Conservation (phyloP, 2,888 invertebrate genomes). For the Apomyelois bistriatella region DNA sequence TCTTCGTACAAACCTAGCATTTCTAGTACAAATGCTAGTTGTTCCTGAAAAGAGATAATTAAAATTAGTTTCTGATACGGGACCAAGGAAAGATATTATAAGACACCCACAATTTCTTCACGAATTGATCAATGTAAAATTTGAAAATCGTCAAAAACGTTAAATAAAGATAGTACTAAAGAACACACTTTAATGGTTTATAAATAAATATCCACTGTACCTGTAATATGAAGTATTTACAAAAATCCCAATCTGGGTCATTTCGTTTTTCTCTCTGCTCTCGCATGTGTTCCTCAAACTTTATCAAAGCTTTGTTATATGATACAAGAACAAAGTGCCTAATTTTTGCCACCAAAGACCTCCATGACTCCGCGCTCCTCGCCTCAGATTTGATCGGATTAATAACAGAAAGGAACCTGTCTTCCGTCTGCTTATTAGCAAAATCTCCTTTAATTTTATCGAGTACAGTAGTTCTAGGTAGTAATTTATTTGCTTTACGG, state of each 20-base stretch:
- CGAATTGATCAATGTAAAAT: too few relatives aligned
- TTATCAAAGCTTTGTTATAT: constrained; percentile 90
- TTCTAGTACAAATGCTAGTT: constrained; percentile 95
- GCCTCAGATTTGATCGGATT: constrained; percentile 95
- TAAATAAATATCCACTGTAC: constrained; percentile 74
- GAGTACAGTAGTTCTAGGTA: constrained; percentile 94
- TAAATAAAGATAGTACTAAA: too few relatives aligned
- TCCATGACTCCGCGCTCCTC: constrained; percentile 94
- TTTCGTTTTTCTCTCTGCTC: constrained; percentile 94
- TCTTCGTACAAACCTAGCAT: constrained; percentile 96
- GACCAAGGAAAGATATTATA: too few relatives aligned
- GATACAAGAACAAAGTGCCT: constrained; percentile 91
- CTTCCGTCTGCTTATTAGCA: constrained; percentile 90
- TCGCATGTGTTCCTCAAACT: constrained; percentile 94
- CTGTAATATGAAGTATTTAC: constrained; percentile 95
- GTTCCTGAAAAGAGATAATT: constrained; percentile 84
- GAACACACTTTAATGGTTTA: too few relatives aligned
- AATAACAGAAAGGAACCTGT: constrained; percentile 92
- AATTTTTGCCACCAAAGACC: constrained; percentile 89
- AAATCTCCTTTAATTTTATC: constrained; percentile 97
- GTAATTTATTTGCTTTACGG: constrained; percentile 93
- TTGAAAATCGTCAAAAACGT: too few relatives aligned
- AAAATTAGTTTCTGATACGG: constrained; percentile 4
- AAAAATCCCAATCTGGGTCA: constrained; percentile 95
- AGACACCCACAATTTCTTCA: too few relatives aligned